phyloP scores from a whole-genome alignment of 2,113 vertebrate genomes.

The Isurus oxyrinchus region DNA sequence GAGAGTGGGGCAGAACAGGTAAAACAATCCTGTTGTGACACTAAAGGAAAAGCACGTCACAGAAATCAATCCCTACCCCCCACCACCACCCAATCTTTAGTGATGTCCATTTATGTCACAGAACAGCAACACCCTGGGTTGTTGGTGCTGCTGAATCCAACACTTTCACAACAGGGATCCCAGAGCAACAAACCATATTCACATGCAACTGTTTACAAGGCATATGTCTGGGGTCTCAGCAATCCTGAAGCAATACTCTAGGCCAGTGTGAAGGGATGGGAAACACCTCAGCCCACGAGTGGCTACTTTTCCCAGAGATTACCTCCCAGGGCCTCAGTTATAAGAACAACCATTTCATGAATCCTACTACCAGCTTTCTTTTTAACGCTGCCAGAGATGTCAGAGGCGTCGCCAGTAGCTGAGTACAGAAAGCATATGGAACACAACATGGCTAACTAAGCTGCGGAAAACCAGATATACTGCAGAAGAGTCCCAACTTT shows the following conservation, averaged over 20 bases:
- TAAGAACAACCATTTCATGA: background rate
- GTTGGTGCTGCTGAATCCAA: background rate
- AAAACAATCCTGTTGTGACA: background rate
- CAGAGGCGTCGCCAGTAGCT: no score
- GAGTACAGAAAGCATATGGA: background rate
- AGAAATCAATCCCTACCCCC: background rate
- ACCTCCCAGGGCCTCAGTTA: background rate
- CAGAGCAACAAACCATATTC: background rate
- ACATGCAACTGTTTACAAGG: background rate
- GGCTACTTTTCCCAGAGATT: background rate
- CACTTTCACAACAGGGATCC: background rate
- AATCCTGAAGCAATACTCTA: background rate
- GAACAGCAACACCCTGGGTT: background rate
- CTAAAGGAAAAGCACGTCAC: background rate
- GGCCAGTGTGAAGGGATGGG: no score
- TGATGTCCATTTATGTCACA: background rate
- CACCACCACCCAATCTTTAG: background rate
- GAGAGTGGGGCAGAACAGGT: background rate
- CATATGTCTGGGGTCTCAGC: background rate
- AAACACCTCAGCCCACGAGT: background rate
- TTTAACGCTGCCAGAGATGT: background rate
- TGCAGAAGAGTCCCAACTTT: background rate
- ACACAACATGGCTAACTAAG: background rate
- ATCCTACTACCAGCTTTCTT: background rate
- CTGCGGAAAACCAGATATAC: background rate